Percentiles rank a stretch among this genome's conserved stretches.
phyloP scores from a whole-genome alignment of 2,113 vertebrate genomes.

The Panthera leo region DNA sequence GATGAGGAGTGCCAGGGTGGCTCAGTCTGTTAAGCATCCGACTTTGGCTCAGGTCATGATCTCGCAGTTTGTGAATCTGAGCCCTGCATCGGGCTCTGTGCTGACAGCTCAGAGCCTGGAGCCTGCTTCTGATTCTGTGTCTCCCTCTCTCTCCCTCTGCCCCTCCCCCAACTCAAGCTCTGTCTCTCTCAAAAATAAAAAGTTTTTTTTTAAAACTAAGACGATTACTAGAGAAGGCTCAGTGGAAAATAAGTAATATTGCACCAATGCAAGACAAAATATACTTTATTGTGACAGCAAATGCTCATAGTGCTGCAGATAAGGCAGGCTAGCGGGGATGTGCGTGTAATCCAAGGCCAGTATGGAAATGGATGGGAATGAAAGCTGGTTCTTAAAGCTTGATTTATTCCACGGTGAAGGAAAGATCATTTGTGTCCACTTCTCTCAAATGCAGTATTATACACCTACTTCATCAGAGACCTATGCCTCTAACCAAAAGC shows the following conservation, averaged over 20 bases:
- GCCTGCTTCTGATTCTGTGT: too few relatives aligned
- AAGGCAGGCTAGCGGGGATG: slow-evolving; percentile 84
- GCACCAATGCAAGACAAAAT: slow-evolving; percentile 84
- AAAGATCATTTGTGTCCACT: slow-evolving; percentile 35
- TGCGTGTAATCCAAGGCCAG: slow-evolving; percentile 76
- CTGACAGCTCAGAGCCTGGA: too few relatives aligned
- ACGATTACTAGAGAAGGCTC: neutral
- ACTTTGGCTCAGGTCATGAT: too few relatives aligned
- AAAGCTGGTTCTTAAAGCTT: slow-evolving; percentile 37
- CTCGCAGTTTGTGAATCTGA: too few relatives aligned
- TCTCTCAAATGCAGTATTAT: slow-evolving; percentile 50
- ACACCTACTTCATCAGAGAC: slow-evolving; percentile 44
- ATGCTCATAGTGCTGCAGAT: slow-evolving; percentile 85
- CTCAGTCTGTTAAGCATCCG: too few relatives aligned
- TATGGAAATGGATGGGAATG: slow-evolving; percentile 67
- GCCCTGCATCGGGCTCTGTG: too few relatives aligned
- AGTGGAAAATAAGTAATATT: slow-evolving; percentile 67
- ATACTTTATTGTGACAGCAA: slow-evolving; percentile 88
- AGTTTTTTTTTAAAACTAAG: neutral
- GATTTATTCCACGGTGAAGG: neutral
- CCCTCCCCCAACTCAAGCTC: too few relatives aligned
- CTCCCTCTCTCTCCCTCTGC: too few relatives aligned
- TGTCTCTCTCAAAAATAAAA: too few relatives aligned
- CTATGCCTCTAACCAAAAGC: slow-evolving; percentile 44
- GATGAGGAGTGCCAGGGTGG: neutral